Conservation (phyloP, 2,113 vertebrate species). For the Labrus mixtus region DNA sequence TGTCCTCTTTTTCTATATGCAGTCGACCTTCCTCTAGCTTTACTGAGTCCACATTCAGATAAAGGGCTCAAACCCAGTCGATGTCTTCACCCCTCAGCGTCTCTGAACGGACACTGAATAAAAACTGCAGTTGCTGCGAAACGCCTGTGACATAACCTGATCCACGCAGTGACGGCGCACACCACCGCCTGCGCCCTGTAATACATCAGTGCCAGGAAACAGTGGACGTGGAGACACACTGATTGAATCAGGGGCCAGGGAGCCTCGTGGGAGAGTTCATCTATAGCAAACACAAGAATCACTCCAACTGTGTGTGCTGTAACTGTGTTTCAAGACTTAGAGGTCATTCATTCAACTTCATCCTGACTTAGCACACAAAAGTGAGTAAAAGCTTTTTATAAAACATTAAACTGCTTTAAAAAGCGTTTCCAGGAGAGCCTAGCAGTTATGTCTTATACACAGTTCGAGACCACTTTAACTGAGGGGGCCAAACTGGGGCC, state of each 20-base stretch:
- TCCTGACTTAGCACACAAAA: conserved; percentile 35
- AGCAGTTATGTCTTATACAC: no score
- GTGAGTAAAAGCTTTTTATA: conserved; percentile 10
- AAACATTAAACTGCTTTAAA: no score
- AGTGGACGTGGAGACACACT: conserved; percentile 72
- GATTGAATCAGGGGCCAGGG: conserved; percentile 78
- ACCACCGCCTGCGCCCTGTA: conserved; percentile 66
- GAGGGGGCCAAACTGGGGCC: no score
- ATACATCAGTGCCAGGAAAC: conserved; percentile 86
- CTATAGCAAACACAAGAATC: conserved; percentile 56
- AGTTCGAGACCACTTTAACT: no score
- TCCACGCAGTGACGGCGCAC: conserved; percentile 74
- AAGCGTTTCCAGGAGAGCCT: no score
- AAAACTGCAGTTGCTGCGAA: conserved; percentile 71
- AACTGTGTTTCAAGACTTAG: conserved; percentile 70
- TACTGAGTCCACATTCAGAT: conserved; percentile 75
- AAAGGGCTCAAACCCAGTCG: conserved; percentile 73
- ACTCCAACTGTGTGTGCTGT: conserved; percentile 54
- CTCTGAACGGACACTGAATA: conserved; percentile 71
- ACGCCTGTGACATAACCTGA: conserved; percentile 84
- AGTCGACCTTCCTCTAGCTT: conserved; percentile 77
- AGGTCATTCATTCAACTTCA: conserved; percentile 64
- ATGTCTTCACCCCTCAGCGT: conserved; percentile 73
- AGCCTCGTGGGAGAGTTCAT: conserved; percentile 77
- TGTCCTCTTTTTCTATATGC: conserved; percentile 10